A percentile compares a stretch with the other conserved stretches of the same genome.
These are phyloP conservation scores for Peromyscus nudipes DNA, from an alignment of 2,797 vertebrate genomes.

Conservation along the genomic window DNA sequence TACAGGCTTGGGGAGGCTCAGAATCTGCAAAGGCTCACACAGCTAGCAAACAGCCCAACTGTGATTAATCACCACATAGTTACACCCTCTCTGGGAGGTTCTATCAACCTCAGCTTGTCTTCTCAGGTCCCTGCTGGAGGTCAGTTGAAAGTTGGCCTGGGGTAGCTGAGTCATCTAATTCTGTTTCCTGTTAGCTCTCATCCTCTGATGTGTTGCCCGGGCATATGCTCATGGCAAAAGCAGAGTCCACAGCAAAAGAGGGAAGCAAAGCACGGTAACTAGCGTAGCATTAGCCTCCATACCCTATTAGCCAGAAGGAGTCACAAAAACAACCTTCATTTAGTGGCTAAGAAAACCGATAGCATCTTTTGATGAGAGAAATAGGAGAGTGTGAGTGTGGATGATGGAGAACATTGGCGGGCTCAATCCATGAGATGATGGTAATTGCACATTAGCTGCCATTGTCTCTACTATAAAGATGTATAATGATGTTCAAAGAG, in stretches of 20 bases:
- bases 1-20: not conserved
- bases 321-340: not conserved
- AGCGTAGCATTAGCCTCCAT: not conserved
- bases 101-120: not conserved
- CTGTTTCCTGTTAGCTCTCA: not conserved
- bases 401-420: rapidly evolving
- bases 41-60: not conserved
- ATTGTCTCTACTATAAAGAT: not conserved
- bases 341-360: not conserved
- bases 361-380: not conserved
- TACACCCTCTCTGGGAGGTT: not conserved
- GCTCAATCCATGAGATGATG: not conserved
- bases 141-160: not conserved
- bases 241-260: not conserved
- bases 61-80: not conserved
- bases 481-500: not conserved
- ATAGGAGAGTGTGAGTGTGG: not conserved
- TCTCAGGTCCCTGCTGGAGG: not conserved
- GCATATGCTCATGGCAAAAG: not conserved
- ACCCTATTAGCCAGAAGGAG: not conserved
- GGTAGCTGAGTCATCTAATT: not conserved
- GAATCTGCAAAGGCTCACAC: not conserved
- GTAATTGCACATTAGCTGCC: not conserved
- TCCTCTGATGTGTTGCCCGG: not conserved
- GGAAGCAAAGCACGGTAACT: not conserved